phyloP scores from a whole-genome alignment of 2,113 vertebrate genomes.

The Ceuthmochares aereus region DNA sequence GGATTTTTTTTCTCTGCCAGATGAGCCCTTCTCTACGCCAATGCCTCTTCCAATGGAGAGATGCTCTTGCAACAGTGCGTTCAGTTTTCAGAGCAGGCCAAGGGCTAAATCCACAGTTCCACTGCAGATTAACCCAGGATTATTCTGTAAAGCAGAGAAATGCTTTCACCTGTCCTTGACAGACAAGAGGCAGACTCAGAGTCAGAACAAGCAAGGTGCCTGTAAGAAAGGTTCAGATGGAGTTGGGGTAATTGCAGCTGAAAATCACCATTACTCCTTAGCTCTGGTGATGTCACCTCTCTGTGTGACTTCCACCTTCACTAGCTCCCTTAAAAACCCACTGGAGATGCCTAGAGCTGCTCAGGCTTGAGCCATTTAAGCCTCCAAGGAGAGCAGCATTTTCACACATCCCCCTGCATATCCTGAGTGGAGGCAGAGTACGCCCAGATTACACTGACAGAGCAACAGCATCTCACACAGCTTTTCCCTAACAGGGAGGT shows the following conservation, averaged over 20 bases:
- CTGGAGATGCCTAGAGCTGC: background rate
- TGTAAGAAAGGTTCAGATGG: background rate
- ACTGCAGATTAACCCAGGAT: background rate
- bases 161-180: background rate
- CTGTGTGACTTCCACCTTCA: background rate
- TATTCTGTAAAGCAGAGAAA: background rate
- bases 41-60: background rate
- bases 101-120: background rate
- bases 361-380: background rate
- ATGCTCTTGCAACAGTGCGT: accelerated
- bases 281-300: background rate
- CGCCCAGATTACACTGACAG: background rate
- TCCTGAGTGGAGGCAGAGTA: background rate
- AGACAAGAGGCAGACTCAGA: background rate
- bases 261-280: background rate
- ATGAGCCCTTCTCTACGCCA: background rate
- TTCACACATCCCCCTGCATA: background rate
- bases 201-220: background rate
- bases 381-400: background rate
- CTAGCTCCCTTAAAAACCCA: background rate
- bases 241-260: background rate
- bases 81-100: background rate
- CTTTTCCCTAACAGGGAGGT: background rate
- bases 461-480: background rate
- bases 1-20: background rate